These are phyloP conservation scores for Drosophila mimetica DNA, from an alignment of 2,888 invertebrate genomes.

Conservation along the genomic window DNA sequence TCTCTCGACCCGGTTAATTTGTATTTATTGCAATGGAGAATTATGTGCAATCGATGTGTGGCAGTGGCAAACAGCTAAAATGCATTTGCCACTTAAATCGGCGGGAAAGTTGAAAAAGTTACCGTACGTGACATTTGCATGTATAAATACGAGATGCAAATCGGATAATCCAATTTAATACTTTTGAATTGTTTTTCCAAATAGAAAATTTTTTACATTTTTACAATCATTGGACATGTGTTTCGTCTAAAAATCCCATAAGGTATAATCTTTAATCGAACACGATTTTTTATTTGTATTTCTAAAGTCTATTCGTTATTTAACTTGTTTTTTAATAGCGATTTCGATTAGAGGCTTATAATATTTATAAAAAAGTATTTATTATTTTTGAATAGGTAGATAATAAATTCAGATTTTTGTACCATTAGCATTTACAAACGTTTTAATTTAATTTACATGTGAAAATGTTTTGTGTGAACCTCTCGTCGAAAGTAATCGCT, in stretches of 20 bases:
- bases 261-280: too few relatives aligned
- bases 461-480: conserved; percentile 55
- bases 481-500: conserved; percentile 1
- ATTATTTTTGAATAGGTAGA: neutral
- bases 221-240: too few relatives aligned
- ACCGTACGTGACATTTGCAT: neutral
- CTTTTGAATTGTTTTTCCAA: too few relatives aligned
- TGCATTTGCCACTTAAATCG: conserved; percentile 34
- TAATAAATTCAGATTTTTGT: neutral
- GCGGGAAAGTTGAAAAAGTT: neutral
- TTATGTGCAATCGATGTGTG: conserved; percentile 37
- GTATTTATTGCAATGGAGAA: conserved; percentile 69
- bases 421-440: conserved; percentile 15
- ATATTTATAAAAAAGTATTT: neutral
- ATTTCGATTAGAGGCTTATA: too few relatives aligned
- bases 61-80: conserved; percentile 35
- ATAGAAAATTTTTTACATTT: too few relatives aligned
- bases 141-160: neutral
- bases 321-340: neutral
- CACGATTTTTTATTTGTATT: too few relatives aligned
- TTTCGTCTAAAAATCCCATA: too few relatives aligned
- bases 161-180: neutral
- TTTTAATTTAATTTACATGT: conserved; percentile 79
- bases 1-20: conserved; percentile 44
- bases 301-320: neutral